These are phyloP conservation scores for Allacma fusca DNA, from an alignment of 2,888 invertebrate species.

Conservation along the genomic window DNA sequence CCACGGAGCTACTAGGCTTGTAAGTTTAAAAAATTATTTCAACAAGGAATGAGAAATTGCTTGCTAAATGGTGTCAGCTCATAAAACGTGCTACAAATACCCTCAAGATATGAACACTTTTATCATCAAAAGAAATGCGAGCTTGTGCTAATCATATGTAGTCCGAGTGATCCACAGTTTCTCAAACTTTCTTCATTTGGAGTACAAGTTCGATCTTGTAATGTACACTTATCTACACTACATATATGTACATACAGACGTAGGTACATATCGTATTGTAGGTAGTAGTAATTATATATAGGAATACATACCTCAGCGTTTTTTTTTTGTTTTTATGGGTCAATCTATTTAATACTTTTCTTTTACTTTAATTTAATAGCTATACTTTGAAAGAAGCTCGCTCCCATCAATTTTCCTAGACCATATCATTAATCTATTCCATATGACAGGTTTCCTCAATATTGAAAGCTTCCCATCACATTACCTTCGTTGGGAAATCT, in stretches of 20 bases:
- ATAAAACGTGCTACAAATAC: background rate
- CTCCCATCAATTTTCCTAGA: background rate
- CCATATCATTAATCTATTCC: constrained; percentile 5
- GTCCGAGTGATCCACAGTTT: background rate
- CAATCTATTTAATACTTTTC: background rate
- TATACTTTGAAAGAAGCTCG: background rate
- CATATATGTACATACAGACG: too few species aligned
- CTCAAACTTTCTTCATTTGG: too few species aligned
- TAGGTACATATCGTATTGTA: too few species aligned
- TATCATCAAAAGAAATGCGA: background rate
- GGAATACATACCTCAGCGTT: too few species aligned
- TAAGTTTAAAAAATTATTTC: constrained; percentile 3
- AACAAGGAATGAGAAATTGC: constrained; percentile 1
- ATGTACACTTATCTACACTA: too few species aligned
- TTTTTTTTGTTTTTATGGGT: background rate
- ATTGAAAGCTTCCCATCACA: background rate
- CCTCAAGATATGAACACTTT: background rate
- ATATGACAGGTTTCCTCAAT: background rate
- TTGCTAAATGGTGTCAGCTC: constrained; percentile 1
- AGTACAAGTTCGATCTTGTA: too few species aligned
- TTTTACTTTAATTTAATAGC: background rate
- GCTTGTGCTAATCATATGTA: background rate
- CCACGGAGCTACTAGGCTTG: background rate
- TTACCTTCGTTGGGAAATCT: background rate
- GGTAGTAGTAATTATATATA: too few species aligned